These are phyloP conservation scores for Heteropelma amictum DNA, from an alignment of 2,888 invertebrate species.

Conservation along the genomic window DNA sequence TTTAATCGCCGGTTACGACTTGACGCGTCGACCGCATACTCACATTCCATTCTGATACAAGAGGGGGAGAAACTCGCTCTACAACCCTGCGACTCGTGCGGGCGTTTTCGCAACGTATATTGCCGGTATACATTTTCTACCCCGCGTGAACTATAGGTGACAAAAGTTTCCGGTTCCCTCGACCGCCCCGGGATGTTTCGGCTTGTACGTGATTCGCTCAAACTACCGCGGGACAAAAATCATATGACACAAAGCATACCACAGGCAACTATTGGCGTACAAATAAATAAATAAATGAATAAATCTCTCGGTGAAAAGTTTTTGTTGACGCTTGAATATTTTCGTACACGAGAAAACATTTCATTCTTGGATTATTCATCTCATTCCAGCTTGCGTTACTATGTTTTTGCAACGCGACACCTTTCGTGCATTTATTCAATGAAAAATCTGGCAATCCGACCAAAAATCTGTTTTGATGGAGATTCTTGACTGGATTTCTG, in stretches of 20 bases:
- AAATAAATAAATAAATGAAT: conserved; percentile 53
- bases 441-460: too few species aligned
- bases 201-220: conserved; percentile 43
- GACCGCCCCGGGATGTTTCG: conserved; percentile 48
- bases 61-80: background rate
- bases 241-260: background rate
- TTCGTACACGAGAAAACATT: conserved; percentile 22
- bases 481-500: too few species aligned
- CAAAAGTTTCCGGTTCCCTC: conserved; percentile 54
- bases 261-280: conserved; percentile 28
- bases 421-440: too few species aligned
- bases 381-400: too few species aligned
- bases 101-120: too few species aligned
- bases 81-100: background rate
- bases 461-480: too few species aligned
- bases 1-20: conserved; percentile 54
- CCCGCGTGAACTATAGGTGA: conserved; percentile 43
- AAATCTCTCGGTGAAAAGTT: conserved; percentile 37
- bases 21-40: conserved; percentile 50
- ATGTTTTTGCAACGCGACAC: background rate
- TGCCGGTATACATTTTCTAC: conserved; percentile 20
- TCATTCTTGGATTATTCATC: background rate
- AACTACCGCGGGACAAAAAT: background rate
- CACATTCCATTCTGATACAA: conserved; percentile 23
- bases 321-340: conserved; percentile 16